Conservation (phyloP, 2,888 invertebrate species). For the Machimus atricapillus region DNA sequence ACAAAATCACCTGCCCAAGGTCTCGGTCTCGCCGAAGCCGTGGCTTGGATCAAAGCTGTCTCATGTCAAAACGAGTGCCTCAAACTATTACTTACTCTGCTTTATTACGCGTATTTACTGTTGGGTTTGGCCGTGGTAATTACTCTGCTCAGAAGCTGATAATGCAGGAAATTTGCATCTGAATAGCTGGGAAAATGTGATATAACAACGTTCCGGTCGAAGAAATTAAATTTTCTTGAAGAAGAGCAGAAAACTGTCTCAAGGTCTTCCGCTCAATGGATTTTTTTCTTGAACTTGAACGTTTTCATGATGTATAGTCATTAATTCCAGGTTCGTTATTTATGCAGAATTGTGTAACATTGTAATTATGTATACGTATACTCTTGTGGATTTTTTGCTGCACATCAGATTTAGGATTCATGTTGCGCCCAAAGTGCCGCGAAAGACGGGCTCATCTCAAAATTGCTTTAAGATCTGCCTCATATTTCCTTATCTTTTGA, state of each 20-base stretch:
- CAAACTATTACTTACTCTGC: constrained; percentile 25
- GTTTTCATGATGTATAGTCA: constrained; percentile 30
- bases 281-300: constrained; percentile 37
- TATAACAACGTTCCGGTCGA: constrained; percentile 31
- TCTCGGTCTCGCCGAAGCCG: not conserved
- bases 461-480: not conserved
- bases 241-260: constrained; percentile 36
- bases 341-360: constrained; percentile 14
- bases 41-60: not conserved
- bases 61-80: not conserved
- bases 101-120: constrained; percentile 19
- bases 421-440: not conserved
- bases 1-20: constrained; percentile 24
- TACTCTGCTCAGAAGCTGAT: constrained; percentile 10
- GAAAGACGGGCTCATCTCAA: not conserved
- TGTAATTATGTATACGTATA: not conserved
- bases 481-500: not conserved
- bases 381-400: not conserved
- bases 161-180: constrained; percentile 32
- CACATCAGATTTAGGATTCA: not conserved
- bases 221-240: constrained; percentile 18
- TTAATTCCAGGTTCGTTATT: constrained; percentile 9
- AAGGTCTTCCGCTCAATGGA: constrained; percentile 22
- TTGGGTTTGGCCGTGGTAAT: not conserved
- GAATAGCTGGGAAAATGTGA: constrained; percentile 33